phyloP scores from a whole-genome alignment of 30 jellyfish, hydroid and myxozoan genomes.

The Cassiopea xamachana region DNA sequence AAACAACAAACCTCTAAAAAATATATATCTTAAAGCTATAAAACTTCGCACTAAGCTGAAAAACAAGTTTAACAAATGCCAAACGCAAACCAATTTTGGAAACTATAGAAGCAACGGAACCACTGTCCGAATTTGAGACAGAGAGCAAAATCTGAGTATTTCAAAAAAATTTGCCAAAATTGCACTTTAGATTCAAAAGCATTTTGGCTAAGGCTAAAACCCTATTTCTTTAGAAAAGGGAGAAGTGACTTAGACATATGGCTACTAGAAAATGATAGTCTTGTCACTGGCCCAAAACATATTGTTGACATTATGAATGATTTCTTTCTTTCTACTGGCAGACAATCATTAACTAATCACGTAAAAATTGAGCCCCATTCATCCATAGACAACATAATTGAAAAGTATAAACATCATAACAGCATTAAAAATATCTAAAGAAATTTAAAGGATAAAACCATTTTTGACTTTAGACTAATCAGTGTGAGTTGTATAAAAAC shows the following conservation, averaged over 20 bases:
- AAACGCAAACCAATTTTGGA: background rate
- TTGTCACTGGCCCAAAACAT: background rate
- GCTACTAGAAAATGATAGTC: background rate
- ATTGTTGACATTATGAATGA: background rate
- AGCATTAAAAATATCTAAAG: background rate
- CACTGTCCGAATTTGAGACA: background rate
- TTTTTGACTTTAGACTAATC: background rate
- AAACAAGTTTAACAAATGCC: background rate
- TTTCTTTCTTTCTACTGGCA: background rate
- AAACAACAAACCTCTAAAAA: slow-evolving; percentile 13
- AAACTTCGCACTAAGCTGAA: slow-evolving; percentile 1
- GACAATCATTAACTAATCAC: background rate
- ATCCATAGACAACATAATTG: background rate
- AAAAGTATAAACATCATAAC: background rate
- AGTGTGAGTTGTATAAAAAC: background rate
- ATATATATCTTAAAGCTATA: slow-evolving; percentile 4
- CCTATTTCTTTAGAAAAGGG: background rate
- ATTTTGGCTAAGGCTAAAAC: background rate
- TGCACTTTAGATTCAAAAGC: background rate
- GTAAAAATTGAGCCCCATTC: background rate
- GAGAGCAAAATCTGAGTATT: background rate
- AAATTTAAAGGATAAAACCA: background rate
- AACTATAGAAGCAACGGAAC: background rate
- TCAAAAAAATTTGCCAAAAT: background rate
- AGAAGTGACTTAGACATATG: background rate